Evolutionary conservation across 2,888 invertebrate genomes (phyloP).

Genomic region (Leptinotarsa haldemani): DNA sequence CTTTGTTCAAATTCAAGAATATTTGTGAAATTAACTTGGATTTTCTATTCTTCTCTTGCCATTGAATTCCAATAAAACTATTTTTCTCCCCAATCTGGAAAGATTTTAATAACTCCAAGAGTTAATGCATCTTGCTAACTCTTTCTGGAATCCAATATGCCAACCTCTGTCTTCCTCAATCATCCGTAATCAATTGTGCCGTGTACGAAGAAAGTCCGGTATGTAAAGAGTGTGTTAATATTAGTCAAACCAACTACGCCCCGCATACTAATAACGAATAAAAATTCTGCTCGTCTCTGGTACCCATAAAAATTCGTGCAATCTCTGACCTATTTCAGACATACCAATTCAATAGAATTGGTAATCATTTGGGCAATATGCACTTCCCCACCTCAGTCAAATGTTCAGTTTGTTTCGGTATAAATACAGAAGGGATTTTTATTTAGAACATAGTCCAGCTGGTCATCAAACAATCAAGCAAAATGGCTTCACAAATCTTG

Average conservation of each 20-base stretch:
- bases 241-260: background rate
- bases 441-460: conserved; percentile 41
- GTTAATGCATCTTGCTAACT: too few species aligned
- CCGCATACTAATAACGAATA: conserved; percentile 35
- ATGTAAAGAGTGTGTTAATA: conserved; percentile 4
- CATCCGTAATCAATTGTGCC: too few species aligned
- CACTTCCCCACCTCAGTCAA: conserved; percentile 7
- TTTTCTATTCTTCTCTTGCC: too few species aligned
- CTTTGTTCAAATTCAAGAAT: too few species aligned
- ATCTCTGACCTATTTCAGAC: conserved; percentile 16
- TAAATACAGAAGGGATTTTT: conserved; percentile 41
- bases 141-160: too few species aligned
- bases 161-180: too few species aligned
- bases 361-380: conserved; percentile 22
- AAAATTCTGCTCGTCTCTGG: conserved; percentile 30
- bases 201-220: background rate
- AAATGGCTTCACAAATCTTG: conserved; percentile 49
- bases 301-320: conserved; percentile 26
- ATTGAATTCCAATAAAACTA: too few species aligned
- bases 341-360: conserved; percentile 5
- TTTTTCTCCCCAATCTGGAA: too few species aligned
- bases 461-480: conserved; percentile 39
- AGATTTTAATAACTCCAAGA: too few species aligned
- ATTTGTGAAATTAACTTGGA: too few species aligned
- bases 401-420: conserved; percentile 31